phyloP scores from a whole-genome alignment of 2,888 invertebrate species.

The Uropetala carovei region DNA sequence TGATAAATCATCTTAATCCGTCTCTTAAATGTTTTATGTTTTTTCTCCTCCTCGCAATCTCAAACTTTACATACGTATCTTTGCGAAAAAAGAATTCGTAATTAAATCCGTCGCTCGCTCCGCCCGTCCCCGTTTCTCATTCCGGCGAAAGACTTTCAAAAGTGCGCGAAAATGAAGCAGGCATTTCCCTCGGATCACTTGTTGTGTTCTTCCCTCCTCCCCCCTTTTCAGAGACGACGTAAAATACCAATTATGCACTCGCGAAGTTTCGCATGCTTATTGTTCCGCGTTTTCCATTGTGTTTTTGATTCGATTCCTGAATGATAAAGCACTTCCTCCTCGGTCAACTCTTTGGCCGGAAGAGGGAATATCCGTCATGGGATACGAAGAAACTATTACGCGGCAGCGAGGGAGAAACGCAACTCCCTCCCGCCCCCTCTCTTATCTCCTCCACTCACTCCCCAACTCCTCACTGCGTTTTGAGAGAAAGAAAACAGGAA shows the following conservation, averaged over 20 bases:
- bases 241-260: slow-evolving; percentile 25
- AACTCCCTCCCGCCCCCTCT: not conserved
- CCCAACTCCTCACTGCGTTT: not conserved
- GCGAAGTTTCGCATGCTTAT: not conserved
- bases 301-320: not conserved
- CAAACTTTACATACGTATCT: slow-evolving; percentile 5
- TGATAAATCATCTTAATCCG: not conserved
- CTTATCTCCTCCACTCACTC: not conserved
- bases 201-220: too few relatives aligned
- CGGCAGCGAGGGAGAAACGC: not conserved
- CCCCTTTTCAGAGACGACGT: not conserved
- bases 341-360: not conserved
- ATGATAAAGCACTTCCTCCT: not conserved
- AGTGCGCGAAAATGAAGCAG: too few relatives aligned
- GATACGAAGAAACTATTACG: not conserved
- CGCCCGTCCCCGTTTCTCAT: too few relatives aligned
- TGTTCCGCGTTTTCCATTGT: not conserved
- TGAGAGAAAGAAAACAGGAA: not conserved
- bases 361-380: not conserved
- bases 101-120: not conserved
- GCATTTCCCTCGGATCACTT: too few relatives aligned
- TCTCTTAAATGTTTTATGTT: not conserved
- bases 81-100: not conserved
- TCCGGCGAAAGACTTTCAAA: too few relatives aligned
- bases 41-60: not conserved